Evolutionary conservation across 2,113 vertebrate genomes (phyloP).

Genomic region (Chionis minor): DNA sequence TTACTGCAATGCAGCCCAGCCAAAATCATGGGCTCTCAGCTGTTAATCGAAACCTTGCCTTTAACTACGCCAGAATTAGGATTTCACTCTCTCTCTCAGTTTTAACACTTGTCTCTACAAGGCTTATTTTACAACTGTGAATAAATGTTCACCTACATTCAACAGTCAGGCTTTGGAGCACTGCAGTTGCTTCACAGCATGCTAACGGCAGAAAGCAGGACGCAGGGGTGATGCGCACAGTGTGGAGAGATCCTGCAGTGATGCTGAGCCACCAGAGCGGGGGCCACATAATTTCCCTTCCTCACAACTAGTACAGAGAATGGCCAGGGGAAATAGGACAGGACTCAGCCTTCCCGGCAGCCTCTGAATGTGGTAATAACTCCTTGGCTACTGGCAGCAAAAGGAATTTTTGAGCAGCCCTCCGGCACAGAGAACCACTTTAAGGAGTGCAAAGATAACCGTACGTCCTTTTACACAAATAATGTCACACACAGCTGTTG

Average conservation of each 20-base stretch:
- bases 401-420: slow-evolving; percentile 29
- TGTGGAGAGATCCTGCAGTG: background rate
- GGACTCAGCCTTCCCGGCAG: background rate
- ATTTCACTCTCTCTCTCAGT: background rate
- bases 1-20: background rate
- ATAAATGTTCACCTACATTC: background rate
- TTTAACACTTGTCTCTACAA: slow-evolving; percentile 6
- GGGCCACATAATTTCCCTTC: background rate
- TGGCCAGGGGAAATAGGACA: slow-evolving; percentile 57
- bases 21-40: background rate
- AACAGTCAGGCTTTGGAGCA: background rate
- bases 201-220: background rate
- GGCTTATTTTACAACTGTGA: background rate
- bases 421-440: background rate
- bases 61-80: background rate
- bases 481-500: background rate
- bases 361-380: background rate
- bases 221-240: background rate
- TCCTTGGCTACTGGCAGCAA: background rate
- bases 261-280: background rate
- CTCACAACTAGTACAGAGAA: background rate
- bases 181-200: background rate
- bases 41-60: background rate
- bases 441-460: background rate
- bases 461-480: background rate